Evolutionary conservation across 2,113 vertebrate species (phyloP).

Genomic region (Lamprotornis superbus): DNA sequence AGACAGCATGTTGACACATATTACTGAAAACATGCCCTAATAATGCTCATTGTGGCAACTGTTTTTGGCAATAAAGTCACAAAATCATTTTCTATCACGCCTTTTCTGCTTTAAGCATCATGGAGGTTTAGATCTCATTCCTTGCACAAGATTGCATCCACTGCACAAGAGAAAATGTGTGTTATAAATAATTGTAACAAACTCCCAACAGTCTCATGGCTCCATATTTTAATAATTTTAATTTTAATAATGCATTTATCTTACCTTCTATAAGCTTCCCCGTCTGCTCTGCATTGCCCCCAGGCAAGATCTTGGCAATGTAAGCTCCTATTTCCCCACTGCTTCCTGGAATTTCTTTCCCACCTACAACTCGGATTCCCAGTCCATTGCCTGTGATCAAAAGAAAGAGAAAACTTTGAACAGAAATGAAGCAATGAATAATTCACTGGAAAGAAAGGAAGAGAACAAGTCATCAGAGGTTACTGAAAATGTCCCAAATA

Average conservation of each 20-base stretch:
- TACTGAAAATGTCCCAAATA: neutral
- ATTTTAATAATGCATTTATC: conserved; percentile 21
- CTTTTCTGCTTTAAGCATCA: neutral
- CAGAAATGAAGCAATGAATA: neutral
- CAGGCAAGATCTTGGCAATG: conserved; percentile 90
- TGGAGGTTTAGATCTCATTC: neutral
- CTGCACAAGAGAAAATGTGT: neutral
- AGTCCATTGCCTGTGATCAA: conserved; percentile 87
- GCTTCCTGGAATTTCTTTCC: conserved; percentile 93
- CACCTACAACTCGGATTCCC: conserved; percentile 92
- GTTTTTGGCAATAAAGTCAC: neutral
- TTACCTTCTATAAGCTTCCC: conserved; percentile 93
- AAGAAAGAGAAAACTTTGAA: conserved; percentile 4
- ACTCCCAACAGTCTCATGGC: neutral
- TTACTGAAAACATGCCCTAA: neutral
- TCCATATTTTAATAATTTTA: neutral
- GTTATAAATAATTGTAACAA: neutral
- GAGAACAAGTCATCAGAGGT: neutral
- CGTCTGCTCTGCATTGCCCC: conserved; percentile 88
- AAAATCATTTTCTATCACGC: neutral
- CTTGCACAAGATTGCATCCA: neutral
- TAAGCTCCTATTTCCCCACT: conserved; percentile 93
- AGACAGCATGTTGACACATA: neutral
- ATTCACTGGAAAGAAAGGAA: neutral
- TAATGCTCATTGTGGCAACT: neutral